Percentiles rank a stretch among this genome's conserved stretches.
phyloP scores from a whole-genome alignment of 2,888 invertebrate species.

The Lepidonotus clava region DNA sequence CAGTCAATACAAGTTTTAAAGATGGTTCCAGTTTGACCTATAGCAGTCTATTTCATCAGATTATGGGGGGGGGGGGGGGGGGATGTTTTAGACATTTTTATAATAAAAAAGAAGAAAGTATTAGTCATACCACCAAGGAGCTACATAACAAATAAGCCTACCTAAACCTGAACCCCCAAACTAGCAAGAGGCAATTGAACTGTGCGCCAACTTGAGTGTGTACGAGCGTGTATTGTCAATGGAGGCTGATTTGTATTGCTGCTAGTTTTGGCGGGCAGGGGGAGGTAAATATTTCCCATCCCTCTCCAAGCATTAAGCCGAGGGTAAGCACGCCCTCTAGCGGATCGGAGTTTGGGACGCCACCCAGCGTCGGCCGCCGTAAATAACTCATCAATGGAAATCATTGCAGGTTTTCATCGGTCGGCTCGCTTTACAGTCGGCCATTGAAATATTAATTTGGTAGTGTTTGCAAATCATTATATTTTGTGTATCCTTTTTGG shows the following conservation, averaged over 20 bases:
- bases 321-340: neutral
- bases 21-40: no score
- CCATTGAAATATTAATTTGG: slow-evolving; percentile 47
- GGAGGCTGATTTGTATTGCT: neutral
- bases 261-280: neutral
- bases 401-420: slow-evolving; percentile 43
- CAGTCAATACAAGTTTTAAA: no score
- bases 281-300: slow-evolving; percentile 20
- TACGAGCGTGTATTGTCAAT: neutral
- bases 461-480: slow-evolving; percentile 38
- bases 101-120: no score
- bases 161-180: no score
- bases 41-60: no score
- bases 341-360: neutral
- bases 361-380: neutral
- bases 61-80: no score
- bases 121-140: no score
- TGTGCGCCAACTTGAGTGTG: no score
- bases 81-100: no score
- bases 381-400: slow-evolving; percentile 36
- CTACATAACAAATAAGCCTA: no score
- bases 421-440: slow-evolving; percentile 2
- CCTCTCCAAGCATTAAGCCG: neutral
- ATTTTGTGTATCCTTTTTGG: slow-evolving; percentile 45
- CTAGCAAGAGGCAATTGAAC: neutral